A percentile compares a stretch with the other conserved stretches of the same genome.
Evolutionary conservation across 2,113 vertebrate species (phyloP).

Genomic region (Vulpes vulpes): DNA sequence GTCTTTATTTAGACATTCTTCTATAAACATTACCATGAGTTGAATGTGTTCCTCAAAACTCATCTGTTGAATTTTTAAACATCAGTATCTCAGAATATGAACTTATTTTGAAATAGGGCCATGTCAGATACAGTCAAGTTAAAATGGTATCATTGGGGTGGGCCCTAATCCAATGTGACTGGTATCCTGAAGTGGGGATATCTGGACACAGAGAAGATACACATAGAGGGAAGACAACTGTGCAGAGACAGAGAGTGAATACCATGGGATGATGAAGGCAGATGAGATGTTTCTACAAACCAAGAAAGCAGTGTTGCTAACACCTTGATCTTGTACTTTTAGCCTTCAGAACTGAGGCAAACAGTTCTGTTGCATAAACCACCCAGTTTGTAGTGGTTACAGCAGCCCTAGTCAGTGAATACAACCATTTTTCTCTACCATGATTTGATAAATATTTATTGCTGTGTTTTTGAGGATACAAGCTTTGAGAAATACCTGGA

Average conservation of each 20-base stretch:
- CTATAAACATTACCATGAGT: background rate
- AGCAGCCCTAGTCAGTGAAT: background rate
- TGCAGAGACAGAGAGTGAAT: background rate
- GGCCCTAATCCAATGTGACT: fast-evolving
- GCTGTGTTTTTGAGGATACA: background rate
- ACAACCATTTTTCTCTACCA: background rate
- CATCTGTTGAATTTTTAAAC: background rate
- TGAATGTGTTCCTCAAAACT: background rate
- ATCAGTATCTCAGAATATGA: background rate
- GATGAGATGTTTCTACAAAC: background rate
- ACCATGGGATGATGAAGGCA: background rate
- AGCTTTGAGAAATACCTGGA: background rate
- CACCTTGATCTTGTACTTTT: background rate
- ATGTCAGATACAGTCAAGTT: background rate
- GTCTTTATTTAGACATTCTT: background rate
- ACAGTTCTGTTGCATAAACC: background rate
- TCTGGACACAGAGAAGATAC: background rate
- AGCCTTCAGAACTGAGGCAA: background rate
- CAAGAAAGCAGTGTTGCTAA: background rate
- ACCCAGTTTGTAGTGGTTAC: background rate
- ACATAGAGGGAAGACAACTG: background rate
- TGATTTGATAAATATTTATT: background rate
- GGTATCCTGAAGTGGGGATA: background rate
- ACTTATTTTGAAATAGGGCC: background rate
- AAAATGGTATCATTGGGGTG: background rate